Base-by-base conservation (phyloP, 2,113 vertebrate genomes). In the Hippocampus zosterae region DNA sequence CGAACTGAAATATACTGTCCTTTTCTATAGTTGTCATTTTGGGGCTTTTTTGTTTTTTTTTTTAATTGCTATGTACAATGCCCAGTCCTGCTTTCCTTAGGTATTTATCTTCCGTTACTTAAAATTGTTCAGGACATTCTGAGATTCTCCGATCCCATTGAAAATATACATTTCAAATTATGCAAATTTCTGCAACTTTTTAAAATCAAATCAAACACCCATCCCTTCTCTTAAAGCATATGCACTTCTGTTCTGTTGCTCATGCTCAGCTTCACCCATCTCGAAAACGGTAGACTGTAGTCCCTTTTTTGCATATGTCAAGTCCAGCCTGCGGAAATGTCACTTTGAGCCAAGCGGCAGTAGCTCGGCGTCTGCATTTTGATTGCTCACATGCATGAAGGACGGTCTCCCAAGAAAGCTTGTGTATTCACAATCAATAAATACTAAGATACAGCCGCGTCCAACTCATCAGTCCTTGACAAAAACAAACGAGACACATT, bases 291-390 rank as follows among this genome's bases (percentile, higher is more conserved):
- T 60, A 59, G 48, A 71, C 40, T 69, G n/a, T 44, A 64, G 62
- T 23, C 25, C 55, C 77, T 65, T 69, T 85, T 44, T 44, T 85
- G 80, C 86, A 85, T 87, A 83, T 86, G 86, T 85, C 87, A 88
- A 85, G 85, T 85, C 82, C 85, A 80, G 79, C 80, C 87, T 86
- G 87, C 85, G 78, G 86, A 89, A 86, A 87, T 89, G 84, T 87
- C 83, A 88, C 77, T 87, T 85, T 87, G 84, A 83, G 80, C 10
- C 53, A 71, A 72, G 68, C 68, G 57, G 81, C 76, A 65, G 77
- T 7, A 60, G 64, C 76, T 78, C 23, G 8, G 82, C 18, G 77
- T 85, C 87, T 88, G 82, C 77, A 85, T 86, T 86, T 83, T 83
- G 81, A 88, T 88, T 73, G 60, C 76, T 78, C 73, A 75, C 70